Evolutionary conservation across 2,113 vertebrate species (phyloP), one percentile per base, ranked within the genome.

Genomic region (Rhabdomys dilectus): DNA sequence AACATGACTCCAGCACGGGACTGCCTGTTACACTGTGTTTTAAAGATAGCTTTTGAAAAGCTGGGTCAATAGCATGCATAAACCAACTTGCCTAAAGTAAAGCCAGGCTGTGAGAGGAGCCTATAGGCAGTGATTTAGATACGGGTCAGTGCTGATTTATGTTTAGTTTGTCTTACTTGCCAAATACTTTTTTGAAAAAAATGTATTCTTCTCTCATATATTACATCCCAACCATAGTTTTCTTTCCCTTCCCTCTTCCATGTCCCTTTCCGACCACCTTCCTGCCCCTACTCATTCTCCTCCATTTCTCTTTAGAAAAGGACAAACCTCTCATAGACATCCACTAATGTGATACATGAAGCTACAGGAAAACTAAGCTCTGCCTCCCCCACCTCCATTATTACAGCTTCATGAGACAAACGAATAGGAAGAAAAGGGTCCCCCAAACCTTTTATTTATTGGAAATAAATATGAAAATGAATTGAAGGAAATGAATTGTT

Each of bases 391-490:
- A 4, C 64, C 26, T 12, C 31, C 29, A 68, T 34, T 73, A 73
- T 22, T 39, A 73, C 5, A 19, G 36, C 36, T 73, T n/a, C 7
- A 8, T 39, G 7, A 39, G 17, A 19, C 36, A 73, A 73, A n/a
- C 2, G 15, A n/a, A 15, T 39, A 39, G n/a, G 8, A 73, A 16
- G 31, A 39, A 73, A 39, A 19, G 70, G 17, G 70, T 39, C n/a
- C 36, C 3, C 12, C 39, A 73, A 39, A 10, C 8, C 4, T 73
- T 72, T 73, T 21, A 73, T 62, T 87, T 39, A 11, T 58, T 91
- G 53, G 24, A 88, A 92, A 92, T 64, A 62, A 89, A 91, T 60
- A 66, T 73, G 75, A 31, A 58, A 68, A 80, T 81, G 53, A 92
- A 31, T 21, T 3, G 5, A 48, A 34, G 7, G 34, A 34, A 11